Evolutionary conservation across 2,888 invertebrate species (phyloP).

Genomic region (Pristionchus maxplancki): DNA sequence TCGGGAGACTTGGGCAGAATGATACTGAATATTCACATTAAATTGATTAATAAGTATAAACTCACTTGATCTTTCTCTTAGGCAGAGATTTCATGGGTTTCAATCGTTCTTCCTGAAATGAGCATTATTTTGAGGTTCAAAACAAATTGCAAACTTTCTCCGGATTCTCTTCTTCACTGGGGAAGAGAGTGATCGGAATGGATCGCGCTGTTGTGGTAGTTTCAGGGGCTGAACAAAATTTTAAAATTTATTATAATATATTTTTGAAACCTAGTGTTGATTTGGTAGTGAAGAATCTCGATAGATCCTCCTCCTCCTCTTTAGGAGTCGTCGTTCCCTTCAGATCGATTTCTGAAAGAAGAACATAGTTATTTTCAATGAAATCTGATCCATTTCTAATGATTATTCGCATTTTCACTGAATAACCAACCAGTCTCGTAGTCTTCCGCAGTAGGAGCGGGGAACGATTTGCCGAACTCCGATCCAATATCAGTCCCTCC

Average conservation of each 20-base stretch:
- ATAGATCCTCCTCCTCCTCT: neutral
- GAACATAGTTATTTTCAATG: neutral
- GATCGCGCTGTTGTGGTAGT: neutral
- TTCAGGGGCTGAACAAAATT: neutral
- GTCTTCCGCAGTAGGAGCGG: conserved; percentile 47
- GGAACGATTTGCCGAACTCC: conserved; percentile 47
- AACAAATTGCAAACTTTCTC: neutral
- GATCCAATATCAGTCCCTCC: conserved; percentile 42
- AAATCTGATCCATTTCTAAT: too few relatives aligned
- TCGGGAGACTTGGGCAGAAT: conserved; percentile 47
- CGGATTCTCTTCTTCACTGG: neutral
- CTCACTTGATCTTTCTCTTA: conserved; percentile 47
- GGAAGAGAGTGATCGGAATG: conserved; percentile 48
- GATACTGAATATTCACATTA: neutral
- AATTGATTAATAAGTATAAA: neutral
- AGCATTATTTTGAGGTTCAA: neutral
- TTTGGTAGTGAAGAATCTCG: conserved; percentile 5
- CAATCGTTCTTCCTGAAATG: neutral
- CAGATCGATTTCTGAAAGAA: conserved; percentile 3
- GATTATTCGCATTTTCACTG: too few relatives aligned
- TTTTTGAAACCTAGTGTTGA: neutral
- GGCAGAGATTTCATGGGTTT: conserved; percentile 4
- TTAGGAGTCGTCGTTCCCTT: neutral
- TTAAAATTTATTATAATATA: too few relatives aligned
- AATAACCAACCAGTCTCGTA: conserved; percentile 25